Evolutionary conservation across 30 jellyfish, hydroid and myxozoan species (phyloP).

Genomic region (Phacellophora camtschatica): DNA sequence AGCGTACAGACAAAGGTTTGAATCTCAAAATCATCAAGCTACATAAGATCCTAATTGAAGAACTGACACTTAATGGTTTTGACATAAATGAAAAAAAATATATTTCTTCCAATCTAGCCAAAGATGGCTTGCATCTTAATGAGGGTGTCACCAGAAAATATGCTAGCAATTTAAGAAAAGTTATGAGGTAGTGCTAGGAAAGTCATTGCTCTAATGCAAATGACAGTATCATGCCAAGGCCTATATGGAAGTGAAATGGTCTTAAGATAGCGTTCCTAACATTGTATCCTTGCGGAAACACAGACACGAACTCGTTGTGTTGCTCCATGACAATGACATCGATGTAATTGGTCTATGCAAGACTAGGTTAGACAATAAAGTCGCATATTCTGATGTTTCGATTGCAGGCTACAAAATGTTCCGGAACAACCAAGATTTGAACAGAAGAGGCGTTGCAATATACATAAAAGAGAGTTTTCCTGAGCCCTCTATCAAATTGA

Average conservation of each 20-base stretch:
- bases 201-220: not conserved
- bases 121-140: constrained; percentile 11
- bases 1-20: not conserved
- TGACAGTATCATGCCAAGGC: not conserved
- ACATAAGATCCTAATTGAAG: constrained; percentile 1
- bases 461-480: not conserved
- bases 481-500: not conserved
- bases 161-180: constrained; percentile 8
- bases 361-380: constrained; percentile 5
- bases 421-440: constrained; percentile 12
- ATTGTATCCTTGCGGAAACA: not conserved
- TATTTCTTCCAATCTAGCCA: not conserved
- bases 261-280: not conserved
- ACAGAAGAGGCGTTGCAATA: constrained; percentile 35
- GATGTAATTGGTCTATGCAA: constrained; percentile 35
- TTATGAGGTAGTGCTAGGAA: not conserved
- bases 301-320: not conserved
- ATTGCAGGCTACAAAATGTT: constrained; percentile 16
- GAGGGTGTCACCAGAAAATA: constrained; percentile 21
- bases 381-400: not conserved
- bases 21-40: not conserved
- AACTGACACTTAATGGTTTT: not conserved
- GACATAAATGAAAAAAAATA: not conserved
- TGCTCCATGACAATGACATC: not conserved
- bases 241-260: constrained; percentile 4